A percentile compares a stretch with the other conserved stretches of the same genome.
phyloP scores from a whole-genome alignment of 2,113 vertebrate species.

The Notiomystis cincta region DNA sequence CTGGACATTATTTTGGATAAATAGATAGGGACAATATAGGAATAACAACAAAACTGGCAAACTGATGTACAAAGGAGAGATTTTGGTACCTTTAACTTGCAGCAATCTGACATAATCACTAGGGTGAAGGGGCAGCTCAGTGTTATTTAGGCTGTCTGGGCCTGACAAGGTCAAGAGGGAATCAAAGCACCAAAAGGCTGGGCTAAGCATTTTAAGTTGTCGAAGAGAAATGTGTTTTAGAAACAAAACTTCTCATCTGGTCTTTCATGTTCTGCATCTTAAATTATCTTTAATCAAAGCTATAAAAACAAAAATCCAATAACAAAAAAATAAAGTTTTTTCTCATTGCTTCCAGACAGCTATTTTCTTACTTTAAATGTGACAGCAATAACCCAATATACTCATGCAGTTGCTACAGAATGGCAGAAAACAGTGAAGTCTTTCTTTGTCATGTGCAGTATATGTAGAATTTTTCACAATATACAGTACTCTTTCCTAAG shows the following conservation, averaged over 20 bases:
- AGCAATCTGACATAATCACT: not conserved
- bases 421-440: not conserved
- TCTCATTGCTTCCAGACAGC: not conserved
- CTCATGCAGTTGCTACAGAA: not conserved
- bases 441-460: not conserved
- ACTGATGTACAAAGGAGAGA: not conserved
- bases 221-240: not conserved
- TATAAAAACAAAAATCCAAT: not conserved
- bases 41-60: not conserved
- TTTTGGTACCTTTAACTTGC: not conserved
- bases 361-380: not conserved
- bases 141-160: not conserved
- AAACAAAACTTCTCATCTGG: not conserved
- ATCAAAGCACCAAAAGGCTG: not conserved
- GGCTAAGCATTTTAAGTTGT: not conserved
- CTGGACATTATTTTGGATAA: not conserved
- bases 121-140: not conserved
- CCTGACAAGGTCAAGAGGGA: not conserved
- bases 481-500: not conserved
- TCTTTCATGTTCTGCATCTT: not conserved
- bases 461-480: not conserved
- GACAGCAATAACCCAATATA: not conserved
- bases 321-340: not conserved
- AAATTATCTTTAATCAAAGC: not conserved
- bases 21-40: not conserved